Conservation (phyloP, 2,888 invertebrate species). For the Epistrophe eligans region DNA sequence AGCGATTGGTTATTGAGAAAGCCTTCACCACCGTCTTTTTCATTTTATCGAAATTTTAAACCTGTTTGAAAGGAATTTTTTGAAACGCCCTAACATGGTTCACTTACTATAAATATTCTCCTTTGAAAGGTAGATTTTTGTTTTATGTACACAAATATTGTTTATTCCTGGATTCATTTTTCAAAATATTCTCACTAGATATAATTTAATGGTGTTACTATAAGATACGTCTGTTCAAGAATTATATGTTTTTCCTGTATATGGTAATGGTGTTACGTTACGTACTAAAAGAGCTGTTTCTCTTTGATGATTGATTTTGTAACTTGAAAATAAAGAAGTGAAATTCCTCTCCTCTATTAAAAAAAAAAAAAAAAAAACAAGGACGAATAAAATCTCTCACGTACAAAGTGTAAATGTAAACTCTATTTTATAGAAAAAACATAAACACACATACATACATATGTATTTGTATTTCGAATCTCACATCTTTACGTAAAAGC, state of each 20-base stretch:
- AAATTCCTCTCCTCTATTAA: background rate
- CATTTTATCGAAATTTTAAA: too few relatives aligned
- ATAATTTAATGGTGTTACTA: too few relatives aligned
- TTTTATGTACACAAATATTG: too few relatives aligned
- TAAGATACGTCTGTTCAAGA: background rate
- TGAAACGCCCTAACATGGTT: too few relatives aligned
- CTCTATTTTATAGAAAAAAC: background rate
- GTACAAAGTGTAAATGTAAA: conserved; percentile 22
- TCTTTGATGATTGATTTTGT: conserved; percentile 24
- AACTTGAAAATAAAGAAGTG: background rate
- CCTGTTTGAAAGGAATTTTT: too few relatives aligned
- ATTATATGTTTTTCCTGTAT: background rate
- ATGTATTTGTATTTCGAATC: background rate
- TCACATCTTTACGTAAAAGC: background rate
- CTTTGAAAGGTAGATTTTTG: too few relatives aligned
- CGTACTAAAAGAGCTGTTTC: background rate
- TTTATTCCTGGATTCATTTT: too few relatives aligned
- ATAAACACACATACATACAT: background rate
- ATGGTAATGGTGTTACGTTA: background rate
- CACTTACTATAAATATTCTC: too few relatives aligned
- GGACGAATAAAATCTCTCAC: conserved; percentile 6
- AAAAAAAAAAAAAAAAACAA: background rate
- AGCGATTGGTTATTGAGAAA: too few relatives aligned
- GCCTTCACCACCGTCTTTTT: too few relatives aligned
- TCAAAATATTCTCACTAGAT: too few relatives aligned